A percentile compares a stretch with the other conserved stretches of the same genome.
Conservation (phyloP, 1,140 invertebrate species). For the Drosophila lacertosa region DNA sequence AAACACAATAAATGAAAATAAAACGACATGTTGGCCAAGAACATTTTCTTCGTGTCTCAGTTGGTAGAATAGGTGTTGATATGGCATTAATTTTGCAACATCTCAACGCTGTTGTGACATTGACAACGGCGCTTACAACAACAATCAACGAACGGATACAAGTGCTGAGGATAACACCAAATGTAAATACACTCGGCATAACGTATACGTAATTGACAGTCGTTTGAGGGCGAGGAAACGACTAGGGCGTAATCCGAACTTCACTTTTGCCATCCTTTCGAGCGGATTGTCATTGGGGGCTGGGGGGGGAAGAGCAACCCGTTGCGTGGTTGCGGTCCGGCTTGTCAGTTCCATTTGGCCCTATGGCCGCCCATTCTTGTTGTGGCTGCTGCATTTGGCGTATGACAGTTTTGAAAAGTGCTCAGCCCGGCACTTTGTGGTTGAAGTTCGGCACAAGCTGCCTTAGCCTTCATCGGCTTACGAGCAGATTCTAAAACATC, state of each 20-base stretch:
- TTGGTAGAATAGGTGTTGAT: constrained; percentile 44
- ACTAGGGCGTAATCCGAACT: neutral
- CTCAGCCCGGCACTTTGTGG: constrained; percentile 40
- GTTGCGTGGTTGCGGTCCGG: neutral
- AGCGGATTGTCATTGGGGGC: no score
- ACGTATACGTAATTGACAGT: constrained; percentile 41
- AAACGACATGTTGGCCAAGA: constrained; percentile 28
- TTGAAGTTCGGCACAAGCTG: neutral
- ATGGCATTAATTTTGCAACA: constrained; percentile 65
- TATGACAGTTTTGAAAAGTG: constrained; percentile 27
- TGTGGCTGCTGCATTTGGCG: constrained; percentile 44
- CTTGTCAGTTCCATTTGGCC: neutral
- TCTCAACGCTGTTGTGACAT: constrained; percentile 44
- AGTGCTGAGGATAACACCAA: neutral
- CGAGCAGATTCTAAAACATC: neutral
- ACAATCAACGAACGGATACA: neutral
- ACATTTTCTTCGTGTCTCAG: constrained; percentile 28
- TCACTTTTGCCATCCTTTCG: no score
- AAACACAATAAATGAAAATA: constrained; percentile 1
- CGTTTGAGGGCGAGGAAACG: constrained; percentile 21
- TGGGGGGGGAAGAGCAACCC: no score
- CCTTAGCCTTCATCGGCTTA: constrained; percentile 12
- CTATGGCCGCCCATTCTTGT: neutral
- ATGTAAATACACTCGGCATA: constrained; percentile 23
- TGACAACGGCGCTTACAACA: constrained; percentile 25